Percentiles rank a stretch among this genome's conserved stretches.
Conservation (phyloP, 2,113 vertebrate genomes). For the Sphyrna mokarran region DNA sequence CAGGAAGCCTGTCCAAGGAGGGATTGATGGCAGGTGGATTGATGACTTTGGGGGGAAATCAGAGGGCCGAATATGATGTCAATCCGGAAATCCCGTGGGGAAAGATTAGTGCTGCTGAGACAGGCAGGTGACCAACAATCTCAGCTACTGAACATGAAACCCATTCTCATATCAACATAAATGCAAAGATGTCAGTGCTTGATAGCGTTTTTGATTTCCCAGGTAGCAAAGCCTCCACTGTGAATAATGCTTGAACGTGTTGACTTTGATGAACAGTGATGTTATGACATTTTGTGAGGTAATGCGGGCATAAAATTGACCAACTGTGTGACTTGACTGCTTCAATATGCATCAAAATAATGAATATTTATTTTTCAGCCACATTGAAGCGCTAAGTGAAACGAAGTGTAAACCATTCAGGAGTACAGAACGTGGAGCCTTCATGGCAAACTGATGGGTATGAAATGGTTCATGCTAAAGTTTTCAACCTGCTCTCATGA, state of each 20-base stretch:
- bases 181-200: neutral
- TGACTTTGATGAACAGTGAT: neutral
- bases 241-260: neutral
- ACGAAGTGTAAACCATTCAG: neutral
- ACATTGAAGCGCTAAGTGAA: neutral
- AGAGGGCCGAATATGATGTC: too few species aligned
- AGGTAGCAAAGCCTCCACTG: neutral
- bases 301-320: constrained; percentile 1
- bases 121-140: too few species aligned
- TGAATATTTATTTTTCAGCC: neutral
- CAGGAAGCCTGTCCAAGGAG: too few species aligned
- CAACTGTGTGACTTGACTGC: constrained; percentile 1
- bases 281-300: neutral
- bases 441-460: neutral
- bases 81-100: too few species aligned
- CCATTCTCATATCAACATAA: neutral
- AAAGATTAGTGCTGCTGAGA: too few species aligned
- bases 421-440: neutral
- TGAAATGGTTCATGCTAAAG: neutral
- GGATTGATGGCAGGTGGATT: too few species aligned
- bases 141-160: neutral
- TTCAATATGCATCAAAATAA: neutral
- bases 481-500: neutral
- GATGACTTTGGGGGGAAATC: too few species aligned
- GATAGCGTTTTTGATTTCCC: constrained; percentile 3